Base-by-base conservation (phyloP, 2,113 vertebrate genomes). In the Manacus vitellinus region DNA sequence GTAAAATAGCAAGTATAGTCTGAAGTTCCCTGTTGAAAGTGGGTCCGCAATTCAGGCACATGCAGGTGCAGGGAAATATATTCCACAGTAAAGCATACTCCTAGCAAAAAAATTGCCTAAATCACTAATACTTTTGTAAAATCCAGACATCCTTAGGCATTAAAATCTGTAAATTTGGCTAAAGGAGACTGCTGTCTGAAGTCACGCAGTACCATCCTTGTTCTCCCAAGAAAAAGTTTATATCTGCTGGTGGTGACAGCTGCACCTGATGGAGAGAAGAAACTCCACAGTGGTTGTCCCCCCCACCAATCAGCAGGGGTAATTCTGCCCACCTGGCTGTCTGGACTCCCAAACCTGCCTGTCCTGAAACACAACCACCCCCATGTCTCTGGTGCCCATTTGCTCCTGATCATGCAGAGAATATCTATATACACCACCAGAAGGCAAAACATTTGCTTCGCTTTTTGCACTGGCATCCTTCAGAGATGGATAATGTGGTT, bases 351-450 rank as follows among this genome's bases (percentile, higher is more conserved):
- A 35, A 1, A 1, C 9, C 30, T 83, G 3, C 39, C 25, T 75
- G 16, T 14, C 43, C 49, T 22, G 23, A 76, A 14, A 14, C 16
- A 72, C 24, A 71, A 25, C 7, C 1, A 0, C 2, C 5, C 5
- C 3, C 0, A 0, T 12, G 54, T 25, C 37, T 55, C 14, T 41
- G n/a, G 12, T 55, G 21, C 5, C 13, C 24, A 4, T 70, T 49
- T 67, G 8, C 24, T 72, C 27, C 39, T 44, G 30, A 35, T 68
- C 18, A 14, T 4, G 4, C 8, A 17, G 44, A 31, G 3, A 30
- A 28, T 44, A 41, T 31, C 47, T 55, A 14, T 35, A 8, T 4
- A 21, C n/a, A 73, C 1, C 14, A 35, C 10, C 35, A 41, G 21
- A 22, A 85, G 22, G 15, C 31, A 89, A 79, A 81, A 47, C 8